Base-by-base conservation (phyloP, 2,113 vertebrate genomes). In the Anarhynchus alexandrinus region DNA sequence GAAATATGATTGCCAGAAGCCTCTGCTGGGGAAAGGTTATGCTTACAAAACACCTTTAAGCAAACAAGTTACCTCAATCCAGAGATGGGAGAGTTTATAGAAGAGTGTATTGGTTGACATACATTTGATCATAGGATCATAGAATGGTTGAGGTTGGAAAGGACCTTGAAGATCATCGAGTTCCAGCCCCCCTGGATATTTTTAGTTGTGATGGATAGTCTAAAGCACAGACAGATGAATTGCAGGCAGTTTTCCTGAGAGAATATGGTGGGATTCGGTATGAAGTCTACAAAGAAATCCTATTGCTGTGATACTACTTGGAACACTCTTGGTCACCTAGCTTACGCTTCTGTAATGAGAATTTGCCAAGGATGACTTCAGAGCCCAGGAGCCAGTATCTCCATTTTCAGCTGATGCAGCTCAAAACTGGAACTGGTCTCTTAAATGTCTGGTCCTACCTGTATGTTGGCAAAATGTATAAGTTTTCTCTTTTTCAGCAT, bases 281-380 rank as follows among this genome's bases (percentile, higher is more conserved):
- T 49, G 27, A 88, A 71, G 19, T n/a, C 30, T 74, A 62, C 51
- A 55, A 72, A 91, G 59, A 76, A 88, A 67, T n/a, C 32, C 22
- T 73, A 0, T 4, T 4, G 0, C n/a, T 67, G 22, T 43, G 55
- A 55, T 32, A 20, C 15, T 58, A 11, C 30, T 92, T 59, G 34
- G 45, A 90, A 59, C 64, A 43, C 5, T 54, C 65, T 72, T 62
- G 45, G 32, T 92, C 80, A 90, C 51, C 55, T 43, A 52, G 6
- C 12, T 88, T 70, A 76, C 11, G 4, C 38, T 74, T 91, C 38
- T 57, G 26, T 59, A 81, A 74, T 42, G 12, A 93, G 61, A 69
- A 76, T 65, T 83, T 94, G 51, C n/a, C 66, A 94, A 82, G 59
- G 64, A 34, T 85, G 58, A 93, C 43, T 95, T 88, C 52, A 86